phyloP scores from a whole-genome alignment of 2,888 invertebrate genomes.

The Scaptomyza tumidula region DNA sequence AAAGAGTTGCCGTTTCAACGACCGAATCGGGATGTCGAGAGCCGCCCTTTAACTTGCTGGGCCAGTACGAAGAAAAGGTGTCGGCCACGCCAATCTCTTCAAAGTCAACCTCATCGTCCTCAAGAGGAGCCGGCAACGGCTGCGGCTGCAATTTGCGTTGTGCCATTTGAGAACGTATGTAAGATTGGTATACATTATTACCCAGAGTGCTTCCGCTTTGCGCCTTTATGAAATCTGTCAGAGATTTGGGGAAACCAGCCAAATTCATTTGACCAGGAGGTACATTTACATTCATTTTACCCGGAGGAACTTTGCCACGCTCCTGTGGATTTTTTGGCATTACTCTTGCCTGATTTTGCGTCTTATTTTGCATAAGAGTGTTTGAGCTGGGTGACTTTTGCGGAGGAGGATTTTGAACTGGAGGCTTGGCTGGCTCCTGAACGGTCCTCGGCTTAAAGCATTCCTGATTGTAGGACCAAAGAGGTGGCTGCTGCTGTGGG shows the following conservation, averaged over 20 bases:
- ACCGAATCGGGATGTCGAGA: conserved; percentile 98
- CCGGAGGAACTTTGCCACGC: background rate
- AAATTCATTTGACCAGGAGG: background rate
- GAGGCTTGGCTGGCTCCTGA: background rate
- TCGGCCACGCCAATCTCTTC: conserved; percentile 99
- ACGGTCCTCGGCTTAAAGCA: background rate
- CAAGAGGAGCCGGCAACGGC: conserved; percentile 32
- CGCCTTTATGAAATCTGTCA: conserved; percentile 16
- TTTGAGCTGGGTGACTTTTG: background rate
- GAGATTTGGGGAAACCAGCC: conserved; percentile 20
- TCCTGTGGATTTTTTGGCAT: background rate
- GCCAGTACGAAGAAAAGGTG: conserved; percentile 99
- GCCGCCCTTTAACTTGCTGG: conserved; percentile 87
- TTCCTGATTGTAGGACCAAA: background rate
- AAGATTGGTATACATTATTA: conserved; percentile 1
- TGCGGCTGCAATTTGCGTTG: background rate
- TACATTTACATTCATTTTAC: background rate
- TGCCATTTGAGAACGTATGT: background rate
- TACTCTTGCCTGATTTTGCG: background rate
- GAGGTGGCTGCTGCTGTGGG: background rate
- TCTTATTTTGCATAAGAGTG: conserved; percentile 8
- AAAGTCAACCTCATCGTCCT: conserved; percentile 94
- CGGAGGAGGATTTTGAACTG: background rate
- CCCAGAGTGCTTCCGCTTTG: background rate
- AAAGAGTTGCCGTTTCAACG: conserved; percentile 98